Evolutionary conservation across 2,113 vertebrate species (phyloP).

Genomic region (Pelmatolapia mariae): DNA sequence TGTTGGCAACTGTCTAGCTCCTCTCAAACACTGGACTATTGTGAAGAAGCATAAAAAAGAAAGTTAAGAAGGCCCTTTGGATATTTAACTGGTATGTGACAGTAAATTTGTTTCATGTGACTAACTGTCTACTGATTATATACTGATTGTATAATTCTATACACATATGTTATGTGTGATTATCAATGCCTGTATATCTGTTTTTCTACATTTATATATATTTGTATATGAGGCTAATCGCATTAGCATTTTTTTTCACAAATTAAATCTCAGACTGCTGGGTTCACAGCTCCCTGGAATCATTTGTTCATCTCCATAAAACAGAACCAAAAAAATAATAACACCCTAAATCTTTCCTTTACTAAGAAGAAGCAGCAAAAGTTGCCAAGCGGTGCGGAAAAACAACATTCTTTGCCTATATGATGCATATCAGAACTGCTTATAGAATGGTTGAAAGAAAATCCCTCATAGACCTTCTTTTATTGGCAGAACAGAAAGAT

Average conservation of each 20-base stretch:
- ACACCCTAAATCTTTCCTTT: background rate
- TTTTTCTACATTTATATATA: background rate
- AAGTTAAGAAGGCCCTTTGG: background rate
- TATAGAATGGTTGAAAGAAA: fast-evolving
- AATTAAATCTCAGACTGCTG: background rate
- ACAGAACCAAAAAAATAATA: background rate
- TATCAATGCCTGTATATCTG: background rate
- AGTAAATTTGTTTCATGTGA: constrained; percentile 45
- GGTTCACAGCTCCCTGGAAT: background rate
- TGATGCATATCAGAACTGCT: background rate
- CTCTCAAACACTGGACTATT: constrained; percentile 59
- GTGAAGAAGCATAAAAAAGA: constrained; percentile 34
- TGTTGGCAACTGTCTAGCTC: constrained; percentile 57
- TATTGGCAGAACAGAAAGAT: background rate
- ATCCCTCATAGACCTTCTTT: background rate
- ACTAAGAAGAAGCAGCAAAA: background rate
- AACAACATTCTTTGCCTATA: background rate
- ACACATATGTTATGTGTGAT: background rate
- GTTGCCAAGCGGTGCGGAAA: background rate
- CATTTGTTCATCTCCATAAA: background rate
- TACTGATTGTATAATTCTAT: background rate
- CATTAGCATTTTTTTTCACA: background rate
- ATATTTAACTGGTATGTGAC: constrained; percentile 35
- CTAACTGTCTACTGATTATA: background rate
- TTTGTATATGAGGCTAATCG: background rate